Evolutionary conservation across 2,113 vertebrate genomes (phyloP), one percentile per base, ranked within the genome.

Genomic region (Numenius arquata): DNA sequence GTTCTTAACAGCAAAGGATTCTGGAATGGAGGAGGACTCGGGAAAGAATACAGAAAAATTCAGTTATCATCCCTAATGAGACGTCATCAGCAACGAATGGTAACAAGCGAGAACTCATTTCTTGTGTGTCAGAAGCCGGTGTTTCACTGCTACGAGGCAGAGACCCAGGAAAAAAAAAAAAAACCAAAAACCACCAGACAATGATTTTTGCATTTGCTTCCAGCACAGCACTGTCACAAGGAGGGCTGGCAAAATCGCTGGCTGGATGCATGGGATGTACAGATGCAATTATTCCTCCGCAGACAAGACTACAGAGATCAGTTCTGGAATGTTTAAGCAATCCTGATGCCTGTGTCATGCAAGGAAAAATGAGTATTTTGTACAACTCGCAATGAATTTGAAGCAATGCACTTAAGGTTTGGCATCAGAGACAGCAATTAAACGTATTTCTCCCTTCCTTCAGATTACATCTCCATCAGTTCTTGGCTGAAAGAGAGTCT

Each of bases 391-490:
- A 30, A 7, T 9, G n/a, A 72, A 38, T 72, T 34, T 59, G 78
- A 68, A 96, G 85, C 19, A 75, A 67, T 40, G 71, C 85, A 79
- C 59, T 97, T 77, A 83, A 79, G 53, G n/a, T 72, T 48, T 92
- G 92, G 88, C 83, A 91, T 48, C 58, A 52, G 47, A 88, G 30
- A 73, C 75, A 88, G 78, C 65, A 77, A 81, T 45, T 67, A 71
- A 84, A 83, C 8, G 12, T 29, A 71, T 72, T 75, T 76, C 47
- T 81, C 65, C 52, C 65, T 66, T 62, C 56, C 30, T 90, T 67
- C 67, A 90, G 78, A 72, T 59, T 59, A 6, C 21, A 27, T 30
- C 63, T 90, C 79, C 67, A 50, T 79, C 41, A 45, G 6, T 8
- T 85, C 82, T 83, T 90, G 88, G 62, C 85, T 73, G 79, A 68